A percentile compares a stretch with the other conserved stretches of the same genome.
phyloP scores from a whole-genome alignment of 53 echinoderm and acorn worm genomes.

The Echinometra lucunter region DNA sequence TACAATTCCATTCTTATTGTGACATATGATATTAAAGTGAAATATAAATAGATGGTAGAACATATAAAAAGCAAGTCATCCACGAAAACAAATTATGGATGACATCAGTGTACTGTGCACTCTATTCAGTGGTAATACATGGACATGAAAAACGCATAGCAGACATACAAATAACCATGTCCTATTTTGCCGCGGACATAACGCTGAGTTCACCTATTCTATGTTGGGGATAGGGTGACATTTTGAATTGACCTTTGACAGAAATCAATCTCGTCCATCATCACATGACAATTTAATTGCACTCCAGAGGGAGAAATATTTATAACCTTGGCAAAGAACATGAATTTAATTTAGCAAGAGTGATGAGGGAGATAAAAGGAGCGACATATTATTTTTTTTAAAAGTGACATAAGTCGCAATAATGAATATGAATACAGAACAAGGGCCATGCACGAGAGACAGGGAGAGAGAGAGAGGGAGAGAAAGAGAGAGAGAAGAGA shows the following conservation, averaged over 20 bases:
- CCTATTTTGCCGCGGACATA: not conserved
- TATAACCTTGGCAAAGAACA: not conserved
- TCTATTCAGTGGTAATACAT: not conserved
- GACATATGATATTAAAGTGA: not conserved
- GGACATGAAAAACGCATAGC: too few relatives aligned
- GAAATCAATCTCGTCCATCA: conserved; percentile 30
- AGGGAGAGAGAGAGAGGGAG: not conserved
- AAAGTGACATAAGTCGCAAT: not conserved
- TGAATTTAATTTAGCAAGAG: conserved; percentile 13
- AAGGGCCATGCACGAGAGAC: too few relatives aligned
- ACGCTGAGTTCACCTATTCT: conserved; percentile 15
- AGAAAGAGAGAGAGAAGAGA: not conserved
- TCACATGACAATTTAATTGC: conserved; percentile 7
- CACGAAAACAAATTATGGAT: not conserved
- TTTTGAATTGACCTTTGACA: not conserved
- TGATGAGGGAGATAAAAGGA: not conserved
- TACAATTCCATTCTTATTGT: not conserved
- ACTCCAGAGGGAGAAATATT: not conserved
- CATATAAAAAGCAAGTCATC: not conserved
- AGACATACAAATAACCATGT: not conserved
- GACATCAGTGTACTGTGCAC: not conserved
- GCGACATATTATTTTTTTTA: not conserved
- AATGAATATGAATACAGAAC: not conserved
- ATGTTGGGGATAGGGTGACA: not conserved
- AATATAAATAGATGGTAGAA: not conserved